phyloP scores from a whole-genome alignment of 2,113 vertebrate genomes.

The Sinocyclocheilus rhinocerous region DNA sequence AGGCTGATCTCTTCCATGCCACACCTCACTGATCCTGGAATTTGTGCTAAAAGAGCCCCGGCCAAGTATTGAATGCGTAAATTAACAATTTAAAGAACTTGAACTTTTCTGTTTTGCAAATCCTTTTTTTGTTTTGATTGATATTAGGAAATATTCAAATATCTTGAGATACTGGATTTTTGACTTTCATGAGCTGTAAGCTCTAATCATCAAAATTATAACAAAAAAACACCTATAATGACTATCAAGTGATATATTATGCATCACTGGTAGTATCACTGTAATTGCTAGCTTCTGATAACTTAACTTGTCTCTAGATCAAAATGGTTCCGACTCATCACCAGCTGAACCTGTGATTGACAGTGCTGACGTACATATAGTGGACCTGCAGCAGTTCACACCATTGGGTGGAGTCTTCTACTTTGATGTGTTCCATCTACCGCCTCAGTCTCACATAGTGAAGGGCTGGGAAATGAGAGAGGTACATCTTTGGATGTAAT shows the following conservation, averaged over 20 bases:
- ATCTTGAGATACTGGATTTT: too few species aligned
- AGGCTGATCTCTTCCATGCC: too few species aligned
- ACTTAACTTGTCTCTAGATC: constrained; percentile 55
- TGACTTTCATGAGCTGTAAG: too few species aligned
- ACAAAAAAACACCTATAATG: too few species aligned
- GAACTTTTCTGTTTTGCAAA: too few species aligned
- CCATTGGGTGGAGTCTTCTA: constrained; percentile 85
- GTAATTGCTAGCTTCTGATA: background rate
- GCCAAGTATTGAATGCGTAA: too few species aligned
- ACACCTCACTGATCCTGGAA: too few species aligned
- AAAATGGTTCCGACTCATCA: constrained; percentile 19
- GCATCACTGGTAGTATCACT: background rate
- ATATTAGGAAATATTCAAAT: too few species aligned
- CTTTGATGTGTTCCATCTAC: constrained; percentile 79
- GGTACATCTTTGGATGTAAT: constrained; percentile 65
- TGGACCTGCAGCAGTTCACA: constrained; percentile 79
- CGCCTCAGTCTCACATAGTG: constrained; percentile 74
- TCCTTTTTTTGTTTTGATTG: too few species aligned
- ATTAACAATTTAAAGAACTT: too few species aligned
- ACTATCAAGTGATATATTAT: background rate
- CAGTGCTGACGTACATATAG: constrained; percentile 36
- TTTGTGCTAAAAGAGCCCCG: too few species aligned
- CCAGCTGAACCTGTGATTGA: background rate
- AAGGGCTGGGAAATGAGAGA: constrained; percentile 83
- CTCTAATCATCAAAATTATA: too few species aligned